Percentiles rank a stretch among this genome's conserved stretches.
phyloP scores from a whole-genome alignment of 2,888 invertebrate species.

The Hemicrepidius hirtus region DNA sequence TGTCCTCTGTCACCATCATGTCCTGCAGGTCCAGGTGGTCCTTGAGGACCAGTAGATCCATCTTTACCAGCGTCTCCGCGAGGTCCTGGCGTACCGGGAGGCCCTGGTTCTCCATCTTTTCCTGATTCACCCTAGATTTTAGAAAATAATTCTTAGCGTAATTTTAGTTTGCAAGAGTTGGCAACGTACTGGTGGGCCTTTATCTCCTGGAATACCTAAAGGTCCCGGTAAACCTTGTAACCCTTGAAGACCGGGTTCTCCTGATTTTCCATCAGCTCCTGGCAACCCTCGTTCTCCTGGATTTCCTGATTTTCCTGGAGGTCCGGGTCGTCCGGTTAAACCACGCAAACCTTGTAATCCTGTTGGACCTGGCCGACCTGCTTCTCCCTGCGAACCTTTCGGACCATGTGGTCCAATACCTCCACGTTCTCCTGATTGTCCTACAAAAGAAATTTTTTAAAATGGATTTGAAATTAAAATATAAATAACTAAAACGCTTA shows the following conservation, averaged over 20 bases:
- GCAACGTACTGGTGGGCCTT: constrained; percentile 79
- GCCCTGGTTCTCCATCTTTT: constrained; percentile 86
- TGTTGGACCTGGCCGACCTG: constrained; percentile 76
- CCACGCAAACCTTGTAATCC: constrained; percentile 79
- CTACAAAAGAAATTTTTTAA: no score
- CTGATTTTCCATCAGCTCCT: constrained; percentile 90
- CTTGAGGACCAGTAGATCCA: constrained; percentile 84
- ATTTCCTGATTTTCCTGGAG: constrained; percentile 81
- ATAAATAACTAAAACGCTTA: constrained; percentile 55
- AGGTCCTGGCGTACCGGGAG: constrained; percentile 84
- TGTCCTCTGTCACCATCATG: constrained; percentile 84
- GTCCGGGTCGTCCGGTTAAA: constrained; percentile 81
- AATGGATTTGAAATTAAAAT: no score
- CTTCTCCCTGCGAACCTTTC: constrained; percentile 78
- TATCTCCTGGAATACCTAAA: constrained; percentile 85
- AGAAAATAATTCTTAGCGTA: no score
- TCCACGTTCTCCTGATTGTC: constrained; percentile 84
- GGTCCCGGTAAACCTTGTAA: constrained; percentile 87
- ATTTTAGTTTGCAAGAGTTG: constrained; percentile 19
- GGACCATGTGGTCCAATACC: constrained; percentile 78
- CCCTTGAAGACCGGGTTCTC: constrained; percentile 88
- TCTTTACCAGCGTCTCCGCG: constrained; percentile 87
- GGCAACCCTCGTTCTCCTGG: constrained; percentile 84
- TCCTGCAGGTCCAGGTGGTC: constrained; percentile 83
- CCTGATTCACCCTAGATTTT: constrained; percentile 82